Evolutionary conservation across 2,113 vertebrate genomes (phyloP).

Genomic region (Macroglossus sobrinus): DNA sequence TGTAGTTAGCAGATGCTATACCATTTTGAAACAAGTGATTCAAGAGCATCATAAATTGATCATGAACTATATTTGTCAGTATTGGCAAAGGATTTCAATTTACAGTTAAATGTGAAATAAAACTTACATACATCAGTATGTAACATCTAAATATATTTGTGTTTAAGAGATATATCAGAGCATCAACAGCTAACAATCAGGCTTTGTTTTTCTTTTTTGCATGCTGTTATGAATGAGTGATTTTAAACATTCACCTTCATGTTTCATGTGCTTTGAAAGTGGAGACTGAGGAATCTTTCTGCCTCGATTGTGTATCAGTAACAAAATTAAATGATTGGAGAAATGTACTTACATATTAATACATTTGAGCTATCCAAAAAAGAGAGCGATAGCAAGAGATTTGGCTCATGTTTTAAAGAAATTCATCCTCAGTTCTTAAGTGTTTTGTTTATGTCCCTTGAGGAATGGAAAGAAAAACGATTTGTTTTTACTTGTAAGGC

Average conservation of each 20-base stretch:
- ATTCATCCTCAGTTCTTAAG: slow-evolving; percentile 81
- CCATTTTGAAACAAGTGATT: slow-evolving; percentile 32
- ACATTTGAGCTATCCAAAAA: slow-evolving; percentile 63
- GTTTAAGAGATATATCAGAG: slow-evolving; percentile 55
- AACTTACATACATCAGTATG: not conserved
- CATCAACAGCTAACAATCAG: not conserved
- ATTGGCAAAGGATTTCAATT: slow-evolving; percentile 56
- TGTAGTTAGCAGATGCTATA: slow-evolving; percentile 52
- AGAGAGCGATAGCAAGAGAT: slow-evolving; percentile 67
- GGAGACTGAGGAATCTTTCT: slow-evolving; percentile 80
- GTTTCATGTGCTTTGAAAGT: slow-evolving; percentile 79
- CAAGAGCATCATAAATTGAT: not conserved
- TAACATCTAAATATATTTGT: slow-evolving; percentile 40
- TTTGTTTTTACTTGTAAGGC: slow-evolving; percentile 90
- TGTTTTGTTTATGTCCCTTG: slow-evolving; percentile 84
- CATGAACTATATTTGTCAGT: slow-evolving; percentile 47
- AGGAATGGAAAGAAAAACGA: slow-evolving; percentile 84
- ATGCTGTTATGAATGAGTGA: slow-evolving; percentile 82
- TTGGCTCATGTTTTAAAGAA: slow-evolving; percentile 72
- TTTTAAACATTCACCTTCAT: slow-evolving; percentile 72
- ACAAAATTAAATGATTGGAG: slow-evolving; percentile 65
- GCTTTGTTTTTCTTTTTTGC: slow-evolving; percentile 72
- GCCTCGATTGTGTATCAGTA: slow-evolving; percentile 65
- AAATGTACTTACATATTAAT: slow-evolving; percentile 62
- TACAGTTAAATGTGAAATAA: slow-evolving; percentile 43